Base-by-base conservation (phyloP, 1,140 invertebrate genomes). In the Drosophila repleta region DNA sequence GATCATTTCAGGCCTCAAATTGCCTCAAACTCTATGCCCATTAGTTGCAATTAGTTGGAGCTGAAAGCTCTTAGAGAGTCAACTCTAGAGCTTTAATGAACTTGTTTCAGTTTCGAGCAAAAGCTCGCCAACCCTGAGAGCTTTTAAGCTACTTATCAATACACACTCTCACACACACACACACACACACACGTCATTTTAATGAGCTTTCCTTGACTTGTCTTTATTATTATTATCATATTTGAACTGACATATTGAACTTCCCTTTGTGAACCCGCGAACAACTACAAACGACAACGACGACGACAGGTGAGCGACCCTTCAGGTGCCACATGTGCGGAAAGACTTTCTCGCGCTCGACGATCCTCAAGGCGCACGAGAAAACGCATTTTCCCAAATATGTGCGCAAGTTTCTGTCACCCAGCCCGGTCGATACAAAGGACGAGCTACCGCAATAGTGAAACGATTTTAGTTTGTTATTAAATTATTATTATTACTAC, bases 301-400 rank as follows among this genome's bases (percentile, higher is more conserved):
- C 32, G 8, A 5, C 15, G 7, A 20, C 84, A 94, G 93, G 97
- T 55, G 97, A 97, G 92, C 93, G 97, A 65, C 97, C 97, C 3
- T 98, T 97, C 93, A 94, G 96, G 74, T 98, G 97, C 92, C 94
- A 94, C 51, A 93, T 97, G 63, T 98, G 97, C 92, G 96, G 96
- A 52, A 98, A 97, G 92, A 97, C 96, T 41, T 98, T 97, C 92
- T 97, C 96, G 51, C 93, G 96, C 69, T 97, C 96, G 56, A 97
- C 96, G 53, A 97, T 97, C 92, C 93, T 97, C 67, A 97, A 97
- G 91, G 96, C 96, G 76, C 97, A 97, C 92, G 96, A 97, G 92
- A 97, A 97, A 93, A 97, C 96, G 74, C 96, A 97, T 92, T 97
- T 96, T 93, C 96, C 96, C 63, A 97, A 97, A 92, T 97, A 96